Evolutionary conservation across 2,888 invertebrate species (phyloP), one percentile per base, ranked within the genome.

Genomic region (Drosophila rellima): DNA sequence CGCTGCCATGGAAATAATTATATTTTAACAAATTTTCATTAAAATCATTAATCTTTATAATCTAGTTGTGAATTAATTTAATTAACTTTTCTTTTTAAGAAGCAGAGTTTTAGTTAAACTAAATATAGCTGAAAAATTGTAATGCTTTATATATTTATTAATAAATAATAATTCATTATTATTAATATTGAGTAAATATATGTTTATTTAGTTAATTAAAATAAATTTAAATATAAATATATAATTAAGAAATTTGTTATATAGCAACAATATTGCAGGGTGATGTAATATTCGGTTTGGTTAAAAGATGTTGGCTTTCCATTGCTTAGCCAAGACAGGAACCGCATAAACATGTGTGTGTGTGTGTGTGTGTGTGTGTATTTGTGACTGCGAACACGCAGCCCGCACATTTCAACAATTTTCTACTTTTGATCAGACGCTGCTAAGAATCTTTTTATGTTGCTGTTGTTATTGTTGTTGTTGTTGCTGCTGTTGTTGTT

Each of bases 341-440:
- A 68, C 80, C 79, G 10, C 5, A 0, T 1, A 4, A 26, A 26
- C 23, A 51, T 31, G n/a, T 23, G 13, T 20, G 31, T 15, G 39
- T 18, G 40, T 52, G 39, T 40, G 29, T 29, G 7, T 23, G 37
- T 15, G 18, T 15, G 13, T 35, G 11, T 44, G n/a, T 55, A 15
- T 42, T 6, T 44, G 23, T n/a, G n/a, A 5, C 8, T 20, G 33
- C 8, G 23, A 23, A 37, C 60, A 56, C 37, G 64, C 40, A 61
- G 77, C 71, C 72, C 59, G 72, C 65, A 71, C 15, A 47, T 17
- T 40, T 45, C 3, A 56, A 48, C 40, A 40, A 47, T 55, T 67
- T 61, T 37, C 23, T 18, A 54, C 20, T 3, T 3, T 20, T 37
- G 45, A 48, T 40, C 47, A 59, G 56, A 65, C 57, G 60, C 63